A percentile compares a stretch with the other conserved stretches of the same genome.
Evolutionary conservation across 2,888 invertebrate genomes (phyloP).

Genomic region (Agrilus biguttatus): DNA sequence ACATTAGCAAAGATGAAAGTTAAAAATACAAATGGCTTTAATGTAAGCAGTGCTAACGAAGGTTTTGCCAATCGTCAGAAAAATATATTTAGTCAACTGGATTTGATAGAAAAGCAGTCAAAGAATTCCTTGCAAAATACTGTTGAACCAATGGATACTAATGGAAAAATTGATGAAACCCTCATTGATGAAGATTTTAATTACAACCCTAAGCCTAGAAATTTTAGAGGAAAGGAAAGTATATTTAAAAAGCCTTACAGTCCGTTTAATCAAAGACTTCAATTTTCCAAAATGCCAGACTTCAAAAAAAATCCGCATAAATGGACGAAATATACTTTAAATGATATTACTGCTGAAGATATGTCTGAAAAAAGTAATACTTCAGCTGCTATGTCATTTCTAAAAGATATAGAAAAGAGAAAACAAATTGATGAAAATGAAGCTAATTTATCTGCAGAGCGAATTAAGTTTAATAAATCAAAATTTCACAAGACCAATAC

Average conservation of each 20-base stretch:
- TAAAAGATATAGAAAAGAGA: constrained; percentile 50
- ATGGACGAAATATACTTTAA: constrained; percentile 68
- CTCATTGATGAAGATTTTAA: constrained; percentile 17
- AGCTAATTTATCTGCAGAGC: constrained; percentile 13
- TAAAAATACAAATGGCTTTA: constrained; percentile 2
- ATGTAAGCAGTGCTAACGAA: constrained; percentile 16
- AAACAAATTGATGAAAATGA: constrained; percentile 11
- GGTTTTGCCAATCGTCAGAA: constrained; percentile 45
- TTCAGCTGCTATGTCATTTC: constrained; percentile 62
- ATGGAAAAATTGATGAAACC: constrained; percentile 18
- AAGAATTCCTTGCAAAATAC: constrained; percentile 7
- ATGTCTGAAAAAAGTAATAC: constrained; percentile 68
- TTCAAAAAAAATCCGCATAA: constrained; percentile 63
- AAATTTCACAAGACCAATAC: constrained; percentile 7
- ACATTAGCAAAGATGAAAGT: too few relatives aligned
- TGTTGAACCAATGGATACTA: constrained; percentile 14
- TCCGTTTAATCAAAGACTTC: constrained; percentile 43
- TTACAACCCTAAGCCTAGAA: constrained; percentile 34
- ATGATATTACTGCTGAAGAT: constrained; percentile 59
- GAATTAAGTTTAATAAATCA: constrained; percentile 23
- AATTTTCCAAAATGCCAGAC: constrained; percentile 34
- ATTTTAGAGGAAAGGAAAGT: constrained; percentile 57
- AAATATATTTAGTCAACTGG: constrained; percentile 52
- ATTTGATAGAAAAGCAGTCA: constrained; percentile 21
- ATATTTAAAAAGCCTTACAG: constrained; percentile 60